These are phyloP conservation scores for Hoplodrina ambigua DNA, from an alignment of 2,888 invertebrate genomes.

Conservation along the genomic window DNA sequence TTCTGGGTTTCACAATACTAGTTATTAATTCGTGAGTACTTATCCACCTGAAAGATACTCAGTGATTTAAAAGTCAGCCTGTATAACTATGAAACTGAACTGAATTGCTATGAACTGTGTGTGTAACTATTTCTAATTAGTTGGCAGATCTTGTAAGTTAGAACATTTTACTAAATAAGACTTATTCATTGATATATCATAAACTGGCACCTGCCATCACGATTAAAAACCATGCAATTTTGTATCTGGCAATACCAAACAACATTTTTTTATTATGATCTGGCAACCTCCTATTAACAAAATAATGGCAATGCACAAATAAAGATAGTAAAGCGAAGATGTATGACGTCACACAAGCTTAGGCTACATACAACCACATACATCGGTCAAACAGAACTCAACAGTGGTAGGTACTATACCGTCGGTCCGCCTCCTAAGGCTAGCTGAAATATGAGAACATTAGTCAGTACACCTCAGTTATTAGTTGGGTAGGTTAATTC, in stretches of 20 bases:
- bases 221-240: slow-evolving; percentile 32
- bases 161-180: not conserved
- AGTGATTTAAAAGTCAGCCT: too few relatives aligned
- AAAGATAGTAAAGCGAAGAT: slow-evolving; percentile 48
- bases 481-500: slow-evolving; percentile 41
- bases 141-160: slow-evolving; percentile 15
- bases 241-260: not conserved
- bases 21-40: too few relatives aligned
- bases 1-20: too few relatives aligned
- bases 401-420: slow-evolving; percentile 85
- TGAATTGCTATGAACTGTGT: too few relatives aligned
- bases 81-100: too few relatives aligned
- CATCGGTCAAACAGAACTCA: slow-evolving; percentile 68
- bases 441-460: slow-evolving; percentile 77
- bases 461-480: slow-evolving; percentile 48
- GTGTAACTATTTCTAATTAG: slow-evolving; percentile 2
- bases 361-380: slow-evolving; percentile 61
- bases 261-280: not conserved
- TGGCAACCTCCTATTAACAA: slow-evolving; percentile 14
- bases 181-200: not conserved
- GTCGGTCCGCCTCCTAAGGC: slow-evolving; percentile 78
- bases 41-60: too few relatives aligned
- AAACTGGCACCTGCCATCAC: not conserved
- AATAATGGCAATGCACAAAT: slow-evolving; percentile 26
- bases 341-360: slow-evolving; percentile 55